These are phyloP conservation scores for Epicauta chinensis DNA, from an alignment of 1,140 invertebrate genomes.

Conservation along the genomic window DNA sequence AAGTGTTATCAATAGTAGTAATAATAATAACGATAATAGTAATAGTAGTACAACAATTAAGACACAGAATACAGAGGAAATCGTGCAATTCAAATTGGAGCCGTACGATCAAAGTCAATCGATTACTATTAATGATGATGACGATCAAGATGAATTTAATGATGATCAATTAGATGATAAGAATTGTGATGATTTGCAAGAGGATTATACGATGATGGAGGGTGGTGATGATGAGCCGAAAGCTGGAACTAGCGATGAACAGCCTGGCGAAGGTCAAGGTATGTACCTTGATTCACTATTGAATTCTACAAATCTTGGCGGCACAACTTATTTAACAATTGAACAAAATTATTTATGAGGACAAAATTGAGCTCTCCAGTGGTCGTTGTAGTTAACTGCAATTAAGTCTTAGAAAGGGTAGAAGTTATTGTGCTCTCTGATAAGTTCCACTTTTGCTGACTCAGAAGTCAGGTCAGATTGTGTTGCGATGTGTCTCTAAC, in stretches of 20 bases:
- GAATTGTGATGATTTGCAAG: conserved; percentile 21
- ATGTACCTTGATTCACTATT: conserved; percentile 16
- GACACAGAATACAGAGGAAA: conserved; percentile 6
- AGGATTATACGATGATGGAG: conserved; percentile 38
- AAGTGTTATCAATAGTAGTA: conserved; percentile 3
- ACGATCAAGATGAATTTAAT: conserved; percentile 27
- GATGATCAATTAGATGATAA: conserved; percentile 32
- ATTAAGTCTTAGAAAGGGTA: too few relatives aligned
- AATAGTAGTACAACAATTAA: not conserved
- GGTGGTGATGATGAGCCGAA: conserved; percentile 34
- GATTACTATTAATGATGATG: conserved; percentile 25
- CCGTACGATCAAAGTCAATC: conserved; percentile 32
- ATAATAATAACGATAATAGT: too few relatives aligned
- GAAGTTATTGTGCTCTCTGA: too few relatives aligned
- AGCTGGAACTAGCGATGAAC: conserved; percentile 34
- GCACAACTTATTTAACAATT: too few relatives aligned
- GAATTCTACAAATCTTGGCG: too few relatives aligned
- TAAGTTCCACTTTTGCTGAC: too few relatives aligned
- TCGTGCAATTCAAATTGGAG: conserved; percentile 38
- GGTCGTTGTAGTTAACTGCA: too few relatives aligned
- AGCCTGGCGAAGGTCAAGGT: conserved; percentile 38
- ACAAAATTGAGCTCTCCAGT: too few relatives aligned
- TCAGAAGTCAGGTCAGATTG: too few relatives aligned
- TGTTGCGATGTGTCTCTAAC: too few relatives aligned
- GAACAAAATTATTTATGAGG: too few relatives aligned